Base-by-base conservation (phyloP, 2,113 vertebrate species). In the Eulacestoma nigropectus region DNA sequence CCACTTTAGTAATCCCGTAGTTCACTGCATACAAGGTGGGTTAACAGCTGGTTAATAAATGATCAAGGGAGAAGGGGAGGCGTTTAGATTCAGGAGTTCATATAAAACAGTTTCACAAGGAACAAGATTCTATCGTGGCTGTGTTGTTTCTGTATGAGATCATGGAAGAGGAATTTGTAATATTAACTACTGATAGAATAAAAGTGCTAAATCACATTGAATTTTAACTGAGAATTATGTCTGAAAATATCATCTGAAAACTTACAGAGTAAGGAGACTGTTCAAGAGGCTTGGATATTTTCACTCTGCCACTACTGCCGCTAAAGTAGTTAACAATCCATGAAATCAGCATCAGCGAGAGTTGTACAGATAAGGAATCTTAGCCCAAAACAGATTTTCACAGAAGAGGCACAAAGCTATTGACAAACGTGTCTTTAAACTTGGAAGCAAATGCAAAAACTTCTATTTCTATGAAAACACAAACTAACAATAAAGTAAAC, bases 1-100 rank as follows among this genome's bases (percentile, higher is more conserved):
- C 99, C 5, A 98, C 90, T 97, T 99, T 99, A 19, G 98, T 97
- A 87, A 98, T 98, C 29, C 97, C 98, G 96, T 99, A 99, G 95
- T 96, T 98, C 89, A 97, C 99, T 99, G 96, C 41, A 92, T 25
- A 73, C 75, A 60, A 78, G 81, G 63, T 29, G 47, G 64, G 74
- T 74, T 83, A 84, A 84, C 56, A 84, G 33, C 56, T 50, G 77
- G 87, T 85, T 91, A 97, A 96, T 19, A 92, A 63, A 35, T 37
- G 63, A 56, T 37, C 27, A 63, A 63, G 49, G 13, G 11, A 21
- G 26, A 47, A 47, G 27, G 27, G 47, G 11, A 16, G 15, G 25
- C 32, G n/a, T 56, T 90, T 55, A n/a, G 14, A 72, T 62, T 73
- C 95, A 72, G 94, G 68, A 52, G 63, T 37, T 55, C 57, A 9